phyloP scores from a whole-genome alignment of 2,888 invertebrate genomes.

The Folsomia manolachei region DNA sequence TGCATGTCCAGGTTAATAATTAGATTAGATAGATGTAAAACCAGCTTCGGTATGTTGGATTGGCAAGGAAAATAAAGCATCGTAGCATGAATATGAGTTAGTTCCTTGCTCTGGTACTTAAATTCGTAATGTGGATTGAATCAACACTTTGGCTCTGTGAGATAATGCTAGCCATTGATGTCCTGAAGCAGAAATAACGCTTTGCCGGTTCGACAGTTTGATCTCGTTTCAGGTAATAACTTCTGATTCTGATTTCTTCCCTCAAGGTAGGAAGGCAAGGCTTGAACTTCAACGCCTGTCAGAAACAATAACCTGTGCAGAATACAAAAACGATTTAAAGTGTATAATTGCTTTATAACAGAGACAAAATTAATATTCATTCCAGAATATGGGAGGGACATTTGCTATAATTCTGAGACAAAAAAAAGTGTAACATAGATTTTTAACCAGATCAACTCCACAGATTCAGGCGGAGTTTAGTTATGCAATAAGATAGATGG shows the following conservation, averaged over 20 bases:
- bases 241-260: background rate
- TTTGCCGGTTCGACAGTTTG: too few species aligned
- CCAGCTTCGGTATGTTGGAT: background rate
- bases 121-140: background rate
- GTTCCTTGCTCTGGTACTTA: too few species aligned
- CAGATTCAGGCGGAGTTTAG: too few species aligned
- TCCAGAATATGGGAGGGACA: background rate
- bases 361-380: background rate
- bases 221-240: background rate
- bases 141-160: background rate
- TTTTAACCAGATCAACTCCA: background rate
- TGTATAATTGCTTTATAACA: slow-evolving; percentile 7
- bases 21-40: background rate
- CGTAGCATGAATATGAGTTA: too few species aligned
- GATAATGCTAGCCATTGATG: background rate
- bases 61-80: background rate
- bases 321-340: background rate
- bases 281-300: background rate
- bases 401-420: background rate
- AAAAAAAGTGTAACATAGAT: background rate
- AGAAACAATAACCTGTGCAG: background rate
- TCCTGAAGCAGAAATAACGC: background rate
- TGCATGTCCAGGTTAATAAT: slow-evolving; percentile 7
- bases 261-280: too few species aligned
- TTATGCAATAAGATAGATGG: background rate